These are phyloP conservation scores for Panagrolaimus sp. DNA, from an alignment of 1,140 invertebrate genomes.

Conservation along the genomic window DNA sequence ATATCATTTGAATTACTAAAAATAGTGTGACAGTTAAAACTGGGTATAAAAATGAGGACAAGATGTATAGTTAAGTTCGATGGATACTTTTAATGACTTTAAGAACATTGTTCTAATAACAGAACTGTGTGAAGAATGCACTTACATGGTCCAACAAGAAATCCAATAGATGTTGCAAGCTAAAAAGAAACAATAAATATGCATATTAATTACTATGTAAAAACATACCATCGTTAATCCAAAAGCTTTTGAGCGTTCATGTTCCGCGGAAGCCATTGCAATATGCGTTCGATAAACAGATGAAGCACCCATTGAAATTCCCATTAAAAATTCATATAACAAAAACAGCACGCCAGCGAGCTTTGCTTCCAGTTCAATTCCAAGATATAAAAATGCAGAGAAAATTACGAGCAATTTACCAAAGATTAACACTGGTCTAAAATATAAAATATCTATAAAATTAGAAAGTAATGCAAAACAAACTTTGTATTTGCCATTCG, in stretches of 20 bases:
- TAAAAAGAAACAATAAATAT: too few species aligned
- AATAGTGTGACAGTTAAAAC: too few species aligned
- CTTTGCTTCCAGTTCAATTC: neutral
- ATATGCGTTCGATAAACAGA: neutral
- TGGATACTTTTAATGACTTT: too few species aligned
- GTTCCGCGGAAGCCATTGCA: neutral
- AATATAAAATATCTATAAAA: neutral
- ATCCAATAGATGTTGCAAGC: neutral
- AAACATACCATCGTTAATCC: neutral
- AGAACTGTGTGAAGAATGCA: too few species aligned
- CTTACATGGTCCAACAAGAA: constrained; percentile 6
- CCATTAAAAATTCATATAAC: constrained; percentile 7
- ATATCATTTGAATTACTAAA: constrained; percentile 15
- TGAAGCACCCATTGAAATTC: neutral
- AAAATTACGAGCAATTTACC: neutral
- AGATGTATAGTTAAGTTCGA: too few species aligned
- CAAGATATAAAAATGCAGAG: neutral
- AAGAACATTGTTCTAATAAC: too few species aligned
- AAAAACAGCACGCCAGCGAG: neutral
- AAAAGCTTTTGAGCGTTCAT: constrained; percentile 9
- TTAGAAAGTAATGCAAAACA: neutral
- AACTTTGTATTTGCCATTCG: neutral
- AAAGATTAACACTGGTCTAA: neutral
- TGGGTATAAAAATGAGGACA: too few species aligned
- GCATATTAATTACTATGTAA: too few species aligned